A percentile compares a stretch with the other conserved stretches of the same genome.
Conservation (phyloP, 2,113 vertebrate genomes). For the Arothron firmamentum region DNA sequence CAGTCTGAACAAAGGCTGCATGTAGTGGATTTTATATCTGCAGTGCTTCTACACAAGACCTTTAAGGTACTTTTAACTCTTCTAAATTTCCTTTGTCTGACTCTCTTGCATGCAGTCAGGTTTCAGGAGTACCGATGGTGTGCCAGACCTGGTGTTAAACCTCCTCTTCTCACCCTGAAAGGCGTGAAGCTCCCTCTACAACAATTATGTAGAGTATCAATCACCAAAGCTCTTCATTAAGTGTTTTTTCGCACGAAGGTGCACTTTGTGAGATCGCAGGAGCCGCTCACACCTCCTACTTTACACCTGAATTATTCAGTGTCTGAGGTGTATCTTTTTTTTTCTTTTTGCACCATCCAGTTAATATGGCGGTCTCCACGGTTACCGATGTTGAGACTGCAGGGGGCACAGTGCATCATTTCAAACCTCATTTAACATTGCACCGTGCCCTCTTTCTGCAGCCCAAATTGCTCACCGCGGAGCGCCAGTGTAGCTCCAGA, state of each 20-base stretch:
- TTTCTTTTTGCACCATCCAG: constrained; percentile 31
- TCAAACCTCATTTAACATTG: constrained; percentile 76
- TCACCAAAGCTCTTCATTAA: constrained; percentile 1
- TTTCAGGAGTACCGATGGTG: not conserved
- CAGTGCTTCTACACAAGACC: too few species aligned
- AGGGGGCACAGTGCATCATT: constrained; percentile 71
- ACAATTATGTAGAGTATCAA: not conserved
- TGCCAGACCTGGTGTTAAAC: not conserved
- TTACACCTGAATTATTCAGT: constrained; percentile 23
- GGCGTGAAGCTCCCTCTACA: not conserved
- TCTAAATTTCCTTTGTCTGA: too few species aligned
- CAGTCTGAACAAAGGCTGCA: not conserved
- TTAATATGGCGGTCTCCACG: constrained; percentile 30
- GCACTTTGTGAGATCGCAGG: constrained; percentile 10
- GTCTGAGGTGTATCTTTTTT: constrained; percentile 28
- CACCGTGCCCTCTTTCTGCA: constrained; percentile 62
- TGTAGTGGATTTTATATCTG: too few species aligned
- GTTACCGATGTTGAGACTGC: constrained; percentile 51
- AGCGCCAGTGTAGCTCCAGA: constrained; percentile 69
- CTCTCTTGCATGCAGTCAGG: too few species aligned
- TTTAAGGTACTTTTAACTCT: too few species aligned
- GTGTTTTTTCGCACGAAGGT: not conserved
- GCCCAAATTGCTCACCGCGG: constrained; percentile 70
- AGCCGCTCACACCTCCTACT: not conserved
- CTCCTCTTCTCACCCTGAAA: too few species aligned